Base-by-base conservation (phyloP, 2,113 vertebrate genomes). In the Pontoporia blainvillei region DNA sequence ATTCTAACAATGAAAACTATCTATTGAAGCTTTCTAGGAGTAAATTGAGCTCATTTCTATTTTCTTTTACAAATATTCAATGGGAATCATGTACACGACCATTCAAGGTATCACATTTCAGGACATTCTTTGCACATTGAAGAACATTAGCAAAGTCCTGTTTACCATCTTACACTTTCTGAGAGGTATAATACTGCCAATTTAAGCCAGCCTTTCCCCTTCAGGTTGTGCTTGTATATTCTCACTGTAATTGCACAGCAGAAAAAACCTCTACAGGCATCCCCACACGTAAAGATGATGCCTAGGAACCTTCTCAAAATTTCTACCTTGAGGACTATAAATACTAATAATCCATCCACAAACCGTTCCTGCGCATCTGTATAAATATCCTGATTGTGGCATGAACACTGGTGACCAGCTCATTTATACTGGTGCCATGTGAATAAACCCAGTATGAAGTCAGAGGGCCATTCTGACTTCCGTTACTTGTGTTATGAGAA, bases 21-120 rank as follows among this genome's bases (percentile, higher is more conserved):
- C 39, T 71, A 81, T 57, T 66, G 49, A 88, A 86, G 36, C 25
- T 87, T 90, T 88, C 69, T 71, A 83, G 88, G 31, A 41, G 31
- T 62, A 90, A 79, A 49, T 94, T 91, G 49, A 75, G 15, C 15
- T 96, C 20, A 41, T 92, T 83, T 96, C 21, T 94, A 9, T 86
- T 86, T 84, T 91, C 36, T 73, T 89, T 90, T 69, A 89, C 20
- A 95, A 66, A 90, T 85, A 95, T 44, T 71, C 39, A 69, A 14
- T 62, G 39, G 69, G 86, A 94, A 90, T 81, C 64, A 81, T 4
- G 14, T 4, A 84, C 41, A 49, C 44, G 41, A 93, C 57, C 94
- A 62, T 73, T 73, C 31, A 90, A 92, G 31, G 36, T 36, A 57
- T 88, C 75, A 78, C 3, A 25, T 18, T 79, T 86, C 17, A 72